Evolutionary conservation across 2,797 vertebrate genomes (phyloP).

Genomic region (Alfaro cultratus): DNA sequence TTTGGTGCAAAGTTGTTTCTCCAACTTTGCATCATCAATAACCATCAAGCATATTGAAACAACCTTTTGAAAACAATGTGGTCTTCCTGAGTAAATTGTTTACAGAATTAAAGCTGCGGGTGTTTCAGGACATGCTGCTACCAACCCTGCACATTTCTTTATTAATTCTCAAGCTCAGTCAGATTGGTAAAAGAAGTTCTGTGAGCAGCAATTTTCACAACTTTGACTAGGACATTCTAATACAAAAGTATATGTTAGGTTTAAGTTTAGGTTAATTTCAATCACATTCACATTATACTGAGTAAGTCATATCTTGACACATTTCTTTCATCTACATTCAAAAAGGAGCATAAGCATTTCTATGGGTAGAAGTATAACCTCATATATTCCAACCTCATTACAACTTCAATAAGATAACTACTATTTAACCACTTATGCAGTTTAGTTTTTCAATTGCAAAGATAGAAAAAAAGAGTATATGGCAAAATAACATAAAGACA

Average conservation of each 20-base stretch:
- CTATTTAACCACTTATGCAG: not conserved
- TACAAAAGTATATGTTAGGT: not conserved
- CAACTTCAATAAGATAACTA: not conserved
- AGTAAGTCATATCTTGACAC: not conserved
- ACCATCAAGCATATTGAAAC: not conserved
- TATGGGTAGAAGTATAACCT: not conserved
- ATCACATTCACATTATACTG: not conserved
- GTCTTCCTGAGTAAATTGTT: not conserved
- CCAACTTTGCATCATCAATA: not conserved
- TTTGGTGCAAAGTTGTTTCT: not conserved
- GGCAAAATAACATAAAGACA: not conserved
- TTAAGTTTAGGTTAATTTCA: not conserved
- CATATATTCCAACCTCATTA: not conserved
- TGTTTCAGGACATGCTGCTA: not conserved
- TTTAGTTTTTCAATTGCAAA: not conserved
- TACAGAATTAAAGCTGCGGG: not conserved
- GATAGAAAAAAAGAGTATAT: not conserved
- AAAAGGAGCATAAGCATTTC: not conserved
- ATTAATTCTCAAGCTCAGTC: not conserved
- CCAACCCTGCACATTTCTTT: not conserved
- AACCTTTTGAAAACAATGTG: not conserved
- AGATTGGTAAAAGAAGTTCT: not conserved
- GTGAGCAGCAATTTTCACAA: not conserved
- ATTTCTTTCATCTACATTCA: not conserved
- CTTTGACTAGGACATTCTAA: not conserved